Evolutionary conservation across 2,113 vertebrate species (phyloP).

Genomic region (Corydoras sp.): DNA sequence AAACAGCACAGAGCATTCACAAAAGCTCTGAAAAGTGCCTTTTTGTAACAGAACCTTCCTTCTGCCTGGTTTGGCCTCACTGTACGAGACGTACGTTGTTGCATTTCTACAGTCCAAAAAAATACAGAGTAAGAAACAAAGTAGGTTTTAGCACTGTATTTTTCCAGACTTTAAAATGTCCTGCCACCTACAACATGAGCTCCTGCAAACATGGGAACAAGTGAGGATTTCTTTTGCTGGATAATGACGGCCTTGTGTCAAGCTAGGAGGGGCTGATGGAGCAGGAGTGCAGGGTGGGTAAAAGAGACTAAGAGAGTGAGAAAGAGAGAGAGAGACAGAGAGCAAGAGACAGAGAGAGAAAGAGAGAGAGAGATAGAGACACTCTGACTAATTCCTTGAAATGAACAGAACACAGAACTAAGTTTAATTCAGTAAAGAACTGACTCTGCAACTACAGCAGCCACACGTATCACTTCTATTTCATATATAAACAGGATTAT

Average conservation of each 20-base stretch:
- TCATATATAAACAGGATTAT: background rate
- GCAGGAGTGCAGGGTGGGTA: slow-evolving; percentile 23
- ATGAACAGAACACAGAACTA: background rate
- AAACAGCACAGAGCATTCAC: too few relatives aligned
- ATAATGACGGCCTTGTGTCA: slow-evolving; percentile 65
- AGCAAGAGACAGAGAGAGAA: too few relatives aligned
- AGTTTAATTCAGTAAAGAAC: background rate
- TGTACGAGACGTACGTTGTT: too few relatives aligned
- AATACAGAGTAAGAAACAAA: background rate
- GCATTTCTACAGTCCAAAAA: background rate
- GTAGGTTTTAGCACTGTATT: background rate
- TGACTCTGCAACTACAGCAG: background rate
- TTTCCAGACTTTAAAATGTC: slow-evolving; percentile 22
- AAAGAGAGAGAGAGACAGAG: slow-evolving; percentile 14
- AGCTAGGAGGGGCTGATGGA: slow-evolving; percentile 47
- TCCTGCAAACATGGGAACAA: slow-evolving; percentile 49
- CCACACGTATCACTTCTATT: background rate
- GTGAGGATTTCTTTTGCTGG: slow-evolving; percentile 52
- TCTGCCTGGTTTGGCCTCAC: too few relatives aligned
- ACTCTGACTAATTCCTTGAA: background rate
- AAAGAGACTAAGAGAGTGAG: slow-evolving; percentile 18
- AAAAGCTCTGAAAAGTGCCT: too few relatives aligned
- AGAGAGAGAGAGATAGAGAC: too few relatives aligned
- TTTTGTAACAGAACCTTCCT: too few relatives aligned
- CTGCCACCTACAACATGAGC: slow-evolving; percentile 22